Evolutionary conservation across 2,797 vertebrate genomes (phyloP), one percentile per base, ranked within the genome.

Genomic region (Serranus cabrilla): DNA sequence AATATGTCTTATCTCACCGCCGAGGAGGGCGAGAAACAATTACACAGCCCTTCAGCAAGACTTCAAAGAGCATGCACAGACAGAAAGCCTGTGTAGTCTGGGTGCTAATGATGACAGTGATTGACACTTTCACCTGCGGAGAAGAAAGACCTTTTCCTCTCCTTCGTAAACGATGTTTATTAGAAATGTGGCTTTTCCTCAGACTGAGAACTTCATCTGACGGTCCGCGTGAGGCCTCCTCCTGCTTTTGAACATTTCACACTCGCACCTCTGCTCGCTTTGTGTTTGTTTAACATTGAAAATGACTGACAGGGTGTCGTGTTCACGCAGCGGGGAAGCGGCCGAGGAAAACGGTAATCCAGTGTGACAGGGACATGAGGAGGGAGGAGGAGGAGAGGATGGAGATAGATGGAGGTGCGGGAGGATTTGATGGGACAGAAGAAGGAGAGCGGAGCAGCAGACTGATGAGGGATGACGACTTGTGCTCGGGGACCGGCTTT

Each of bases 401-500:
- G 63, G 61, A 60, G 57, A 69, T 68, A n/a, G 71, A 72, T 40
- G 59, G 82, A 78, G 71, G 62, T 40, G 65, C 67, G 55, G 72
- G 12, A 67, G 21, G 59, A 39, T 82, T 46, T 62, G 64, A 78
- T 27, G 21, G 64, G 67, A 76, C 50, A n/a, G 71, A 58, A 39
- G 78, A 71, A 54, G 56, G 18, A 51, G 81, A 67, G 79, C 59
- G 3, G 49, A 78, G 76, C 70, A 13, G 81, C 61, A 78, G 88
- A 89, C 81, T 78, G 82, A 89, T 81, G 86, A 88, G 54, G 68
- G 69, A 81, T 88, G 92, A 91, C 81, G 81, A 90, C 83, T 79
- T 65, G 74, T 51, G 88, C 87, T 89, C 42, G 57, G 87, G 87
- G 89, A 84, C 42, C 49, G 11, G 51, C 70, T 84, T 92, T 91